These are phyloP conservation scores for Apteryx mantelli DNA, from an alignment of 2,113 vertebrate species.

Conservation along the genomic window DNA sequence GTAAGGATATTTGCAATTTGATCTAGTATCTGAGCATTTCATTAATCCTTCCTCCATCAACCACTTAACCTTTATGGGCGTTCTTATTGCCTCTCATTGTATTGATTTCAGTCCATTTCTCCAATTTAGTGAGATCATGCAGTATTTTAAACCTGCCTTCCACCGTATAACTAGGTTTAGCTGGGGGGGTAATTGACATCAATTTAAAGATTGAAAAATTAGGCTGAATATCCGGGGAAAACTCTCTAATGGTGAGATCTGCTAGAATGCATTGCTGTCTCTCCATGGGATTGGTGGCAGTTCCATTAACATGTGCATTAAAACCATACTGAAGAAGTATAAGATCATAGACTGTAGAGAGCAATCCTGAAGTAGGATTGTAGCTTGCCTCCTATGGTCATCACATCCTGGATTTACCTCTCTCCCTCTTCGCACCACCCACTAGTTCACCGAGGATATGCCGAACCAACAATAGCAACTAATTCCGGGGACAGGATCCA, in stretches of 20 bases:
- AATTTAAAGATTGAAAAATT: conserved; percentile 71
- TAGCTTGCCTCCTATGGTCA: background rate
- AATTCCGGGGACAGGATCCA: rapidly evolving
- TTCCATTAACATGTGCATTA: conserved; percentile 52
- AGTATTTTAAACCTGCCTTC: conserved; percentile 65
- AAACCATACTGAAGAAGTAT: background rate
- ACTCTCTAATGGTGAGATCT: conserved; percentile 49
- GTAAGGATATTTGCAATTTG: conserved; percentile 41
- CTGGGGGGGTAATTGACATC: conserved; percentile 61
- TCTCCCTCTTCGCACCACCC: background rate
- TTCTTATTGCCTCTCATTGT: conserved; percentile 52
- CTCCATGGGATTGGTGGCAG: background rate
- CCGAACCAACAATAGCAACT: background rate
- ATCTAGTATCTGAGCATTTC: conserved; percentile 56
- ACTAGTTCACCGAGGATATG: background rate
- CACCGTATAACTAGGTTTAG: conserved; percentile 65
- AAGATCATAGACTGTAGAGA: background rate
- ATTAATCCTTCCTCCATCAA: conserved; percentile 60
- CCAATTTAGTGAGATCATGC: conserved; percentile 69
- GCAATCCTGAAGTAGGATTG: background rate
- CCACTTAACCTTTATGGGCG: conserved; percentile 56
- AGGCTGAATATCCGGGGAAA: conserved; percentile 36
- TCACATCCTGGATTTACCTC: background rate
- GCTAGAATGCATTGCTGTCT: conserved; percentile 5
- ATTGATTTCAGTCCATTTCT: conserved; percentile 70